A percentile compares a stretch with the other conserved stretches of the same genome.
phyloP scores from a whole-genome alignment of 2,888 invertebrate genomes.

The Caenorhabditis plicata region DNA sequence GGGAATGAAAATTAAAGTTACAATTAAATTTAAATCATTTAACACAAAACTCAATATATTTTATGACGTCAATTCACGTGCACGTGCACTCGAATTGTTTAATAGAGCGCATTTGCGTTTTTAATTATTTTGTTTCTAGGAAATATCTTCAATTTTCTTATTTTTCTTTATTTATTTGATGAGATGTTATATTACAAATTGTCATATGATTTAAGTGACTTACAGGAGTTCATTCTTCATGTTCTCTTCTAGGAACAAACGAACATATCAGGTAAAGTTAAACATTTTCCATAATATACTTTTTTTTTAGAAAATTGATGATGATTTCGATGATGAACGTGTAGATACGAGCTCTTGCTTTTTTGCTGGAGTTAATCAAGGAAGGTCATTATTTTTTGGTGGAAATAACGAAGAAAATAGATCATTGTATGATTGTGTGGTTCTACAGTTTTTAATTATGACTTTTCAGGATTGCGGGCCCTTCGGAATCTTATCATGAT shows the following conservation, averaged over 20 bases:
- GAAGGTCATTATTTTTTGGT: constrained; percentile 16
- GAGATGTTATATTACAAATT: too few relatives aligned
- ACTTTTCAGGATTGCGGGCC: constrained; percentile 18
- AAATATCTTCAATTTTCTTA: too few relatives aligned
- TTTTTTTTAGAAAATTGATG: constrained; percentile 29
- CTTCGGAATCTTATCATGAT: constrained; percentile 27
- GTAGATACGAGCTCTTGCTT: constrained; percentile 19
- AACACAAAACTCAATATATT: too few relatives aligned
- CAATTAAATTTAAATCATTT: too few relatives aligned
- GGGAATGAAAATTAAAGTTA: too few relatives aligned
- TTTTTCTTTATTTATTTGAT: too few relatives aligned
- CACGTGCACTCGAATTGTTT: too few relatives aligned
- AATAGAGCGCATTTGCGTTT: too few relatives aligned
- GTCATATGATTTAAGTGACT: too few relatives aligned
- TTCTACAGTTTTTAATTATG: neutral
- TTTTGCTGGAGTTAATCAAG: constrained; percentile 9
- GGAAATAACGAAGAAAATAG: constrained; percentile 9
- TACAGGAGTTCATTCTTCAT: neutral
- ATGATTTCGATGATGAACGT: constrained; percentile 26
- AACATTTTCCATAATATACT: neutral
- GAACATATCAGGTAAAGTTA: constrained; percentile 5
- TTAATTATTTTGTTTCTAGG: too few relatives aligned
- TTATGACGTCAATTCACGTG: too few relatives aligned
- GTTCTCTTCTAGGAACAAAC: constrained; percentile 4
- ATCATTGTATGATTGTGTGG: constrained; percentile 10